phyloP scores from a whole-genome alignment of 2,113 vertebrate species.

The Leptocoma aspasia region DNA sequence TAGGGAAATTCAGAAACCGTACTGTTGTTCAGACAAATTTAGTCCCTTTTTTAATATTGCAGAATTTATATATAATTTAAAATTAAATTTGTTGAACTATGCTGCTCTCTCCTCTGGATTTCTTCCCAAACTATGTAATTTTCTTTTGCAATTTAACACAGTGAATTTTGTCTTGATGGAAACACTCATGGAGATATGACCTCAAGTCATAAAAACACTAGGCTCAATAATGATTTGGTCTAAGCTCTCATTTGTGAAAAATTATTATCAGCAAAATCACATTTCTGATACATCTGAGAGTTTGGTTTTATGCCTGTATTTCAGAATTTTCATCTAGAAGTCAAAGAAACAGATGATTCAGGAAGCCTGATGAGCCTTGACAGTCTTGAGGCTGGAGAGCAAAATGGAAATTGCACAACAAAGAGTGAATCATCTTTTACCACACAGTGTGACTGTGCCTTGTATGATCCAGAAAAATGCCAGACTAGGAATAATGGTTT shows the following conservation, averaged over 20 bases:
- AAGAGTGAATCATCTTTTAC: conserved; percentile 41
- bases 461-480: conserved; percentile 26
- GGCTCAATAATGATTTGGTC: background rate
- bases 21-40: background rate
- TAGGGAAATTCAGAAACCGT: background rate
- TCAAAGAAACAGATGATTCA: conserved; percentile 72
- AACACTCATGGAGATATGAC: background rate
- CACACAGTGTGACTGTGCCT: conserved; percentile 44
- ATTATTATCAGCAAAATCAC: background rate
- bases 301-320: conserved; percentile 36
- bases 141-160: background rate
- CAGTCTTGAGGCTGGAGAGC: conserved; percentile 84
- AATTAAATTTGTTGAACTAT: background rate
- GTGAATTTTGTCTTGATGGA: background rate
- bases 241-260: background rate
- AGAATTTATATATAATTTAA: background rate
- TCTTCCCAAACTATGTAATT: background rate
- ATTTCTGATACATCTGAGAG: background rate
- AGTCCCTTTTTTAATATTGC: background rate
- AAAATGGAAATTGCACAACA: conserved; percentile 51
- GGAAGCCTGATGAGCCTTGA: conserved; percentile 86
- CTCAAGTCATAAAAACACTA: background rate
- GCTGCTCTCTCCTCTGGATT: background rate
- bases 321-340: conserved; percentile 79
- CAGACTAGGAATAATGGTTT: conserved; percentile 36